Percentiles rank a stretch among this genome's conserved stretches.
Evolutionary conservation across 2,797 vertebrate genomes (phyloP).

Genomic region (Novumbra hubbsi): DNA sequence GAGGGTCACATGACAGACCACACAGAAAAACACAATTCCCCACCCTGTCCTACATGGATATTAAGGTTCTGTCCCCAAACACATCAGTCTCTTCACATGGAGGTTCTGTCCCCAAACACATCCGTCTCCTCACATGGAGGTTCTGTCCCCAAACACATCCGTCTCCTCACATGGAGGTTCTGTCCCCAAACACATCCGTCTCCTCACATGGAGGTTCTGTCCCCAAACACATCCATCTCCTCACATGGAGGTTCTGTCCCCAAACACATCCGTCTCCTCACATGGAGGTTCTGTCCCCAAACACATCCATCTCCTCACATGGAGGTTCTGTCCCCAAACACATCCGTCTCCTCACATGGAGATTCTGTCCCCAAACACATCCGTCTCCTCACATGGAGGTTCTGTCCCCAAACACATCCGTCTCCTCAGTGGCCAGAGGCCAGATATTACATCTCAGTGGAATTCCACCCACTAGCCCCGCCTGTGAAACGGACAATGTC

Average conservation of each 20-base stretch:
- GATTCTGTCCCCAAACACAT: slow-evolving; percentile 10
- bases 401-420: background rate
- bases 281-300: slow-evolving; percentile 5
- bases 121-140: too few relatives aligned
- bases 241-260: too few relatives aligned
- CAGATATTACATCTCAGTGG: background rate
- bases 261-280: background rate
- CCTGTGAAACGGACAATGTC: too few relatives aligned
- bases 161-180: too few relatives aligned
- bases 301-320: too few relatives aligned
- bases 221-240: too few relatives aligned
- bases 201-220: too few relatives aligned
- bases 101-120: too few relatives aligned
- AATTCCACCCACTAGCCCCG: background rate
- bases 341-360: slow-evolving; percentile 1
- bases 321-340: too few relatives aligned
- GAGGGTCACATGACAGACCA: slow-evolving; percentile 23
- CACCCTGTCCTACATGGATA: slow-evolving; percentile 43
- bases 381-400: background rate
- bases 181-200: too few relatives aligned
- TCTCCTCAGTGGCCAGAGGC: background rate
- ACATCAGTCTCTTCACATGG: too few relatives aligned
- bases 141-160: too few relatives aligned
- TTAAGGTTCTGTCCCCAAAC: slow-evolving; percentile 11
- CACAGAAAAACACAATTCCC: slow-evolving; percentile 49